Conservation (phyloP, 2,888 invertebrate genomes). For the Carabus problematicus region DNA sequence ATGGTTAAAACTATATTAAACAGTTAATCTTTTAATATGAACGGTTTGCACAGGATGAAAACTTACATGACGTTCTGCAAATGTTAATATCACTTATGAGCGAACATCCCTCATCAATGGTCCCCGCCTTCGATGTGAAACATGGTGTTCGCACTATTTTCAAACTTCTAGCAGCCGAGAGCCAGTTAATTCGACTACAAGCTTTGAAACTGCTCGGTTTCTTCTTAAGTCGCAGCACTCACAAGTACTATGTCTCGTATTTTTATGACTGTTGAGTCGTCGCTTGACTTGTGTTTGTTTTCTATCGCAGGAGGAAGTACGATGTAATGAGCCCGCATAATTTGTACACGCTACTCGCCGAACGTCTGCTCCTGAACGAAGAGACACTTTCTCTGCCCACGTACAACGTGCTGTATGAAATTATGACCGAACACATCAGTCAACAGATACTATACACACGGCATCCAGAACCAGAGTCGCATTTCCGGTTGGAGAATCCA, state of each 20-base stretch:
- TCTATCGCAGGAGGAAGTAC: conserved; percentile 84
- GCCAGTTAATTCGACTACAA: conserved; percentile 94
- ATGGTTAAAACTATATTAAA: not conserved
- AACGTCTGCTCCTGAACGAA: conserved; percentile 87
- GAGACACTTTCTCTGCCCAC: conserved; percentile 91
- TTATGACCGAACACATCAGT: conserved; percentile 96
- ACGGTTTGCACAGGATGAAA: conserved; percentile 80
- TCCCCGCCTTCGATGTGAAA: conserved; percentile 98
- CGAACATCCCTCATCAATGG: conserved; percentile 98
- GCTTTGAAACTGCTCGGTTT: conserved; percentile 96
- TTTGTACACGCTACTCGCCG: conserved; percentile 94
- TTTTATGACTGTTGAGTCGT: not conserved
- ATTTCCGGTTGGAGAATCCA: conserved; percentile 94
- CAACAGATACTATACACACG: conserved; percentile 93
- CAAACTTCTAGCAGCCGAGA: conserved; percentile 94
- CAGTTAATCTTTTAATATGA: not conserved
- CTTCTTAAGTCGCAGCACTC: conserved; percentile 96
- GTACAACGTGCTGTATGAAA: conserved; percentile 98
- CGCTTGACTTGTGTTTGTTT: conserved; percentile 17
- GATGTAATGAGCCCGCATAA: conserved; percentile 99
- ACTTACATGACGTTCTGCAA: conserved; percentile 96
- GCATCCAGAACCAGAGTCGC: conserved; percentile 95
- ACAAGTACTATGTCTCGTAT: conserved; percentile 72
- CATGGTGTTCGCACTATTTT: conserved; percentile 96
- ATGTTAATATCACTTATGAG: conserved; percentile 97